Conservation (phyloP, 2,797 vertebrate species). For the Lagocephalus sceleratus region DNA sequence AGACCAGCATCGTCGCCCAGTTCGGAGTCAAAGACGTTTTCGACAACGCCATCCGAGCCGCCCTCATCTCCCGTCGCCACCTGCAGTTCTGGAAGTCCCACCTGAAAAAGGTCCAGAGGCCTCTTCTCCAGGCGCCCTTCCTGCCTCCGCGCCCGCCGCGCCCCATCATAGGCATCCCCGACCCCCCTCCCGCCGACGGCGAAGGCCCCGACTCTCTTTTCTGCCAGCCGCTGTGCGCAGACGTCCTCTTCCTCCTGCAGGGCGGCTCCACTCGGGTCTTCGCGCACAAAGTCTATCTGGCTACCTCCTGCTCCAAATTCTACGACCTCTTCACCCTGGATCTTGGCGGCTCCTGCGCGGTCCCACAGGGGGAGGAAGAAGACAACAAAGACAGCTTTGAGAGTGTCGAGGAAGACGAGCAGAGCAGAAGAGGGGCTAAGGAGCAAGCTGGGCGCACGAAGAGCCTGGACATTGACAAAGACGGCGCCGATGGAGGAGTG, state of each 20-base stretch:
- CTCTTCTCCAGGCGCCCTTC: constrained; percentile 87
- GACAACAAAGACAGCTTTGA: constrained; percentile 58
- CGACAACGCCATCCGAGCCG: constrained; percentile 90
- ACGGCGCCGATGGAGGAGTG: constrained; percentile 57
- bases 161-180: constrained; percentile 83
- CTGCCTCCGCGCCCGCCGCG: constrained; percentile 85
- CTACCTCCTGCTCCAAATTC: constrained; percentile 90
- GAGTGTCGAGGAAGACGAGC: constrained; percentile 73
- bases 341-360: constrained; percentile 35
- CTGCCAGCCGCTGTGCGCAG: constrained; percentile 81
- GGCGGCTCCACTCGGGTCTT: constrained; percentile 78
- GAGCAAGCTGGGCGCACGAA: constrained; percentile 81
- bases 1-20: constrained; percentile 91
- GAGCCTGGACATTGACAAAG: constrained; percentile 81
- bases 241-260: constrained; percentile 84
- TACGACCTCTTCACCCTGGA: constrained; percentile 86
- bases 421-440: constrained; percentile 75
- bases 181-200: constrained; percentile 70
- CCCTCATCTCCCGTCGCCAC: constrained; percentile 88
- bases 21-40: constrained; percentile 93
- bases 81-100: constrained; percentile 95
- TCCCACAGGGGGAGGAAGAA: constrained; percentile 35
- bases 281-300: constrained; percentile 89
- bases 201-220: constrained; percentile 82
- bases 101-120: constrained; percentile 86